Evolutionary conservation across 2,888 invertebrate genomes (phyloP).

Genomic region (Ophion ellenae): DNA sequence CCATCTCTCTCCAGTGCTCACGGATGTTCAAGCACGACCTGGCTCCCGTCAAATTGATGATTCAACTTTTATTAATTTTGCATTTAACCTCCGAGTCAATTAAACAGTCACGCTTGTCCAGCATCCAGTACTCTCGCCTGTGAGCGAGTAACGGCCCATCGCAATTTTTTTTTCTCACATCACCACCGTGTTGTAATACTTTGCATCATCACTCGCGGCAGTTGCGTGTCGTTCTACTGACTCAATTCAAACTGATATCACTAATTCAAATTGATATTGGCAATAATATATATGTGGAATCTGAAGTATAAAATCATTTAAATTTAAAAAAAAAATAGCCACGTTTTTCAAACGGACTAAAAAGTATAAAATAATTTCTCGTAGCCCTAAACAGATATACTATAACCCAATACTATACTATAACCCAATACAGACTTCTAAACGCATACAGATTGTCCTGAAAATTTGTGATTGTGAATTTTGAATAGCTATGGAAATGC

Average conservation of each 20-base stretch:
- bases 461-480: too few relatives aligned
- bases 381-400: too few relatives aligned
- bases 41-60: slow-evolving; percentile 49
- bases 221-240: background rate
- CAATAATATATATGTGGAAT: too few relatives aligned
- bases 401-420: too few relatives aligned
- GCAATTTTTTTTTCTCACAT: background rate
- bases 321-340: too few relatives aligned
- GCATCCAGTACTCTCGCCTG: background rate
- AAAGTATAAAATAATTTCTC: too few relatives aligned
- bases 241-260: background rate
- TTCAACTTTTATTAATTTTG: slow-evolving; percentile 64
- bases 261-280: too few relatives aligned
- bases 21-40: slow-evolving; percentile 14
- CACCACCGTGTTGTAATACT: background rate
- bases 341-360: too few relatives aligned
- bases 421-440: too few relatives aligned
- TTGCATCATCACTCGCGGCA: background rate
- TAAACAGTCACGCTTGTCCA: slow-evolving; percentile 28
- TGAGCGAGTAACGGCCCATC: background rate
- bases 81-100: slow-evolving; percentile 60
- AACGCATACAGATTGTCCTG: too few relatives aligned
- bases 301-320: too few relatives aligned
- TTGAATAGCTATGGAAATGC: too few relatives aligned
- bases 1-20: background rate